A percentile compares a stretch with the other conserved stretches of the same genome.
These are phyloP conservation scores for Arenaria interpres DNA, from an alignment of 2,113 vertebrate species.

Conservation along the genomic window DNA sequence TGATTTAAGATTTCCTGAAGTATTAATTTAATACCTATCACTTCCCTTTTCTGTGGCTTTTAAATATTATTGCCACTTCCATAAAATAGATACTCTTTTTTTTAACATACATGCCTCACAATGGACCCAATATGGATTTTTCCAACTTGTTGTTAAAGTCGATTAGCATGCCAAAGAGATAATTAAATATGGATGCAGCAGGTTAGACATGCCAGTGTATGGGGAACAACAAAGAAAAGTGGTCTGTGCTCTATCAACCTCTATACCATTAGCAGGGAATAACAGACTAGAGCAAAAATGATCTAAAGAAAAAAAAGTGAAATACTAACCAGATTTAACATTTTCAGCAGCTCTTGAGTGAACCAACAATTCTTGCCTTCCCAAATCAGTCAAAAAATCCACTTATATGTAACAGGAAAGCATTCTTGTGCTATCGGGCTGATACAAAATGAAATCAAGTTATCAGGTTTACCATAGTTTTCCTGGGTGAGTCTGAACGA, in stretches of 20 bases:
- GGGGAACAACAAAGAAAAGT: background rate
- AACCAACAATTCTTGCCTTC: background rate
- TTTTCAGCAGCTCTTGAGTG: background rate
- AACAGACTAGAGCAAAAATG: background rate
- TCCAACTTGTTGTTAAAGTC: background rate
- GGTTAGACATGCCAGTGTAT: background rate
- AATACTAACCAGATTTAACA: background rate
- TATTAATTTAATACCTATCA: background rate
- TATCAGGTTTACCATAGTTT: background rate
- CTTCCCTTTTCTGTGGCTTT: background rate
- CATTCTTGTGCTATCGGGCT: background rate
- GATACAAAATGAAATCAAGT: background rate
- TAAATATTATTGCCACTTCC: background rate
- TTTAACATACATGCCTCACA: background rate
- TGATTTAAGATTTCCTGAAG: background rate
- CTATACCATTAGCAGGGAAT: background rate
- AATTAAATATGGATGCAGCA: background rate
- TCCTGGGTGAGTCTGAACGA: background rate
- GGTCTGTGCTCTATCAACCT: background rate
- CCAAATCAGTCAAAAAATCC: background rate
- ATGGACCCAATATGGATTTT: background rate
- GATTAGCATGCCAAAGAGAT: background rate
- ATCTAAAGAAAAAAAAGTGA: background rate
- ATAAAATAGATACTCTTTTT: background rate
- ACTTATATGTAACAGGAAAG: background rate